Evolutionary conservation across 2,888 invertebrate genomes (phyloP).

Genomic region (Rhogogaster chlorosoma): DNA sequence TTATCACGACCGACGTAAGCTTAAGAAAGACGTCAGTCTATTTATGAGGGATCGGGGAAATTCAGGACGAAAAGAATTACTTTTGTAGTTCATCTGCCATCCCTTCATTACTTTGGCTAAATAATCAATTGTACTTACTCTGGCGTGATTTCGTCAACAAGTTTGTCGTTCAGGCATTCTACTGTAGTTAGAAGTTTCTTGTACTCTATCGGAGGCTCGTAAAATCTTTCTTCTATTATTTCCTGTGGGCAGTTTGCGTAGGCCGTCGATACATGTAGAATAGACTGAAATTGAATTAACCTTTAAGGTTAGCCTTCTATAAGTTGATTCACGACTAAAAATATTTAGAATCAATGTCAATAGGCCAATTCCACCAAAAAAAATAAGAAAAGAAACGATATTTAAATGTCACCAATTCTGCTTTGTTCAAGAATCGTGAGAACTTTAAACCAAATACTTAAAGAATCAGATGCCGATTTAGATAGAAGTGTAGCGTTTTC

Average conservation of each 20-base stretch:
- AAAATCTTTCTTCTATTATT: conserved; percentile 80
- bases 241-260: conserved; percentile 80
- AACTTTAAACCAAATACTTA: not conserved
- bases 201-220: conserved; percentile 79
- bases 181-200: conserved; percentile 79
- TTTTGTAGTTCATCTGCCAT: not conserved
- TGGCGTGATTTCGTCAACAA: conserved; percentile 80
- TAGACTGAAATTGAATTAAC: conserved; percentile 72
- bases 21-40: not conserved
- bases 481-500: not conserved
- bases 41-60: not conserved
- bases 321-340: not conserved
- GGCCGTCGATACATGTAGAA: conserved; percentile 82
- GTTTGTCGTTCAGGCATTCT: conserved; percentile 79
- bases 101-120: not conserved
- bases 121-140: conserved; percentile 71
- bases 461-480: not conserved
- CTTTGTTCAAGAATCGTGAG: not conserved
- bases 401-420: not conserved
- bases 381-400: not conserved
- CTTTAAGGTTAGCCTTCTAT: not conserved
- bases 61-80: not conserved
- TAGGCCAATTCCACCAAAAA: no score
- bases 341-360: not conserved
- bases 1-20: not conserved